Evolutionary conservation across 2,888 invertebrate species (phyloP).

Genomic region (Chydorus sphaericus): DNA sequence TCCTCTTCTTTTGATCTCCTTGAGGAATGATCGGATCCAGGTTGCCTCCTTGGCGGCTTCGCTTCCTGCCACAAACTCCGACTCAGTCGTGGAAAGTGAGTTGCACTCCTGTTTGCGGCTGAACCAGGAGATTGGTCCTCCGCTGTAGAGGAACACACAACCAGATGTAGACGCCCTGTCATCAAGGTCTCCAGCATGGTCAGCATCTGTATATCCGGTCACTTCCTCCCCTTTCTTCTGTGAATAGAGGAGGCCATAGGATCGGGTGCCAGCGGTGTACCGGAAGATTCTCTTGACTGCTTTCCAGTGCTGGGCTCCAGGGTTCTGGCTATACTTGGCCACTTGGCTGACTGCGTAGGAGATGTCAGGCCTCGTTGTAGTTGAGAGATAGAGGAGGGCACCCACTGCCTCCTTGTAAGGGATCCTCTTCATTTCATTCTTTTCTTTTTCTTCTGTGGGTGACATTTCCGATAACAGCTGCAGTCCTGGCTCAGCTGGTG

Average conservation of each 20-base stretch:
- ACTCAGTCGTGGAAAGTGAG: not conserved
- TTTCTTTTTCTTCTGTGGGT: not conserved
- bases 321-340: not conserved
- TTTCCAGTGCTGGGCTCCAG: not conserved
- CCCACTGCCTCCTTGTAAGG: conserved; percentile 2
- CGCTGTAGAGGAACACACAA: not conserved
- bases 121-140: not conserved
- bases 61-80: not conserved
- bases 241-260: not conserved
- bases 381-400: not conserved
- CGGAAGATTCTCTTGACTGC: conserved; percentile 6
- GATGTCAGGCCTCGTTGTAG: conserved; percentile 6
- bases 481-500: not conserved
- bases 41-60: not conserved
- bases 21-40: not conserved
- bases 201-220: not conserved
- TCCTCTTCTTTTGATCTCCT: not conserved
- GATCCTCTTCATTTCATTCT: not conserved
- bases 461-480: not conserved
- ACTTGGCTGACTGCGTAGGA: conserved; percentile 4
- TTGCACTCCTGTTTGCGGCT: not conserved
- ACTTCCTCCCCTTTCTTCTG: not conserved
- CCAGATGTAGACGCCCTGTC: not conserved
- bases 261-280: not conserved
- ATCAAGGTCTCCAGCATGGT: not conserved